phyloP scores from a whole-genome alignment of 2,113 vertebrate species.

The Aphyosemion australe region DNA sequence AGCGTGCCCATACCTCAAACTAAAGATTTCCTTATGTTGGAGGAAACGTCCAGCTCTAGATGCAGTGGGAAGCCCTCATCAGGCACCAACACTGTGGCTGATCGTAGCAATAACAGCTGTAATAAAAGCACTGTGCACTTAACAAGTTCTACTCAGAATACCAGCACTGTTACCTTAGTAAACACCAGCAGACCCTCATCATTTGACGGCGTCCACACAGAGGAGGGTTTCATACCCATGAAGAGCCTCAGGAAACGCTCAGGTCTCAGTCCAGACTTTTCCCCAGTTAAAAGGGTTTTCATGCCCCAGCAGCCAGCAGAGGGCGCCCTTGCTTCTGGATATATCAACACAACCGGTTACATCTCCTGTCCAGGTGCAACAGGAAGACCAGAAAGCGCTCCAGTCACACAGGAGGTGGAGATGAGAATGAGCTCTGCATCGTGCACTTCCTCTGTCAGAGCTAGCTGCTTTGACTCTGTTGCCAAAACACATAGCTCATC shows the following conservation, averaged over 20 bases:
- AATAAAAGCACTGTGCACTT: conserved; percentile 80
- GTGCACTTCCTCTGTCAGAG: conserved; percentile 72
- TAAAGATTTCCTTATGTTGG: conserved; percentile 77
- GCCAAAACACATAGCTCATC: conserved; percentile 79
- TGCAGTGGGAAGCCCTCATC: conserved; percentile 70
- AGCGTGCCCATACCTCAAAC: conserved; percentile 80
- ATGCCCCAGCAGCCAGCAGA: conserved; percentile 80
- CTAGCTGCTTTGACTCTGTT: conserved; percentile 78
- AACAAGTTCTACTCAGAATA: conserved; percentile 77
- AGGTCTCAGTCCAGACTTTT: conserved; percentile 82
- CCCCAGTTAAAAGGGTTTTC: conserved; percentile 89
- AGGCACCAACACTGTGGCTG: conserved; percentile 65
- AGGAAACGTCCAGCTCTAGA: conserved; percentile 79
- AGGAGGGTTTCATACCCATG: conserved; percentile 81
- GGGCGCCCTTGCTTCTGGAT: conserved; percentile 72
- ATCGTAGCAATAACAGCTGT: conserved; percentile 79
- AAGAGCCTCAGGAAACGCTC: conserved; percentile 91
- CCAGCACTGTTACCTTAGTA: conserved; percentile 76
- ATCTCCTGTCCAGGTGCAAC: conserved; percentile 71
- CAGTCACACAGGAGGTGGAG: conserved; percentile 76
- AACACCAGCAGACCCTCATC: conserved; percentile 81
- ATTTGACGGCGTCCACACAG: conserved; percentile 72
- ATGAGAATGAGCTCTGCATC: conserved; percentile 75
- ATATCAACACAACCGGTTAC: conserved; percentile 65
- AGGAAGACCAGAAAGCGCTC: conserved; percentile 80